Percentiles rank a stretch among this genome's conserved stretches.
These are phyloP conservation scores for Acanthoscelides obtectus DNA, from an alignment of 2,888 invertebrate species.

Conservation along the genomic window DNA sequence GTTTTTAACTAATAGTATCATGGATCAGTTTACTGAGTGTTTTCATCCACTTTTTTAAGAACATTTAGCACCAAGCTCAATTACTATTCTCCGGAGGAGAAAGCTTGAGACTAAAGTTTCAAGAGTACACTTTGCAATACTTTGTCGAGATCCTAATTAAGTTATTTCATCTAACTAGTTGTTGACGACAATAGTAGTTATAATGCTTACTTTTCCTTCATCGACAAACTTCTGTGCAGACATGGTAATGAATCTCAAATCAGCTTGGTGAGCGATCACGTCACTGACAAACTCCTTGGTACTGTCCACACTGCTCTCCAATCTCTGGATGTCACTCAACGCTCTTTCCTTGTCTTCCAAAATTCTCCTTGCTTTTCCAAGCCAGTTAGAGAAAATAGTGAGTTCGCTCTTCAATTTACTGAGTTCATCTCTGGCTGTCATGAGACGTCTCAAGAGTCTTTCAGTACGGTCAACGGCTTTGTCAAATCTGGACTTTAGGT, in stretches of 20 bases:
- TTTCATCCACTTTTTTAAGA: too few relatives aligned
- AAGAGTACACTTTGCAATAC: too few relatives aligned
- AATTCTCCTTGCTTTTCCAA: conserved; percentile 72
- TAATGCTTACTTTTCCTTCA: conserved; percentile 75
- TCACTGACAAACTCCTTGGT: conserved; percentile 86
- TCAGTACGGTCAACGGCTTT: conserved; percentile 76
- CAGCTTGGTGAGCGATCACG: conserved; percentile 94
- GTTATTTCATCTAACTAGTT: too few relatives aligned
- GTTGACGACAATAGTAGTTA: too few relatives aligned
- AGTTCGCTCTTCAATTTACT: conserved; percentile 81
- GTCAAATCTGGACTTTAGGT: conserved; percentile 77
- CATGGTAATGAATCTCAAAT: conserved; percentile 92
- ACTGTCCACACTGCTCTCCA: conserved; percentile 70
- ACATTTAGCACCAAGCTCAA: too few relatives aligned
- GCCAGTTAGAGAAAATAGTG: conserved; percentile 76
- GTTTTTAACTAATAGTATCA: too few relatives aligned
- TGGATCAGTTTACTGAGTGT: too few relatives aligned
- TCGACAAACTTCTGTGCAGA: conserved; percentile 94
- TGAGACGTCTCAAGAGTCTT: conserved; percentile 68
- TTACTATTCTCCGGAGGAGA: too few relatives aligned
- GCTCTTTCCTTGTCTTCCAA: conserved; percentile 84
- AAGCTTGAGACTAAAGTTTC: too few relatives aligned
- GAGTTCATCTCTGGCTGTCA: conserved; percentile 82
- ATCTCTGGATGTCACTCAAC: conserved; percentile 68
- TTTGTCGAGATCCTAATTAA: too few relatives aligned